Evolutionary conservation across 2,113 vertebrate genomes (phyloP).

Genomic region (Phodopus roborovskii): DNA sequence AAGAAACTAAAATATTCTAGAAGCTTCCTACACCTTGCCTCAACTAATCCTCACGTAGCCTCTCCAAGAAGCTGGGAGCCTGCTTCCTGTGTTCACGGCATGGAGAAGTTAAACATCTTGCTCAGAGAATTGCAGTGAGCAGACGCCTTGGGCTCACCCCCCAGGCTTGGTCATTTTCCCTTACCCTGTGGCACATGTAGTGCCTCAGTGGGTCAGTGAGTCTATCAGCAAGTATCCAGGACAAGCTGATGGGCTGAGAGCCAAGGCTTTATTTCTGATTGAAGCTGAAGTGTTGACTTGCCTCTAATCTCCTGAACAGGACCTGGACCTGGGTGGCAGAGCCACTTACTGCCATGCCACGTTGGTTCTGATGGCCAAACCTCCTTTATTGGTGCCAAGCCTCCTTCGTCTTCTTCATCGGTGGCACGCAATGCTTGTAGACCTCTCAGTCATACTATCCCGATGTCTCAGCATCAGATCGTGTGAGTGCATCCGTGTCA

Average conservation of each 20-base stretch:
- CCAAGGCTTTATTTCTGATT: background rate
- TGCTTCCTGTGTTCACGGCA: background rate
- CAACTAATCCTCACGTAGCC: fast-evolving
- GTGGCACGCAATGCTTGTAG: background rate
- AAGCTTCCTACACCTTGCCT: background rate
- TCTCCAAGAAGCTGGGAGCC: background rate
- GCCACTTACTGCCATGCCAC: background rate
- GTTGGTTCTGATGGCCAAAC: background rate
- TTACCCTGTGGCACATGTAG: background rate
- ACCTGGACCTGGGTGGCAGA: constrained; percentile 28
- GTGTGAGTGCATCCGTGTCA: background rate
- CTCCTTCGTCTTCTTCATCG: background rate
- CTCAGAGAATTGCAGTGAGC: background rate
- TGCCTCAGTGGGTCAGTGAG: background rate
- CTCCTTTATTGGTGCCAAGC: background rate
- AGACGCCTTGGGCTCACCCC: background rate
- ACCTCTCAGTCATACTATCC: background rate
- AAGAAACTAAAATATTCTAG: background rate
- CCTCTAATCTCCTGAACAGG: constrained; percentile 31
- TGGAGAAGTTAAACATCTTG: background rate
- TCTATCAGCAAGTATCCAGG: background rate
- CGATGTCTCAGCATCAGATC: background rate
- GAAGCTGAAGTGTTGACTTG: background rate
- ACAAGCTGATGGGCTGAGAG: background rate
- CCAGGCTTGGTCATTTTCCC: background rate